Evolutionary conservation across 2,113 vertebrate species (phyloP).

Genomic region (Oryzias javanicus): DNA sequence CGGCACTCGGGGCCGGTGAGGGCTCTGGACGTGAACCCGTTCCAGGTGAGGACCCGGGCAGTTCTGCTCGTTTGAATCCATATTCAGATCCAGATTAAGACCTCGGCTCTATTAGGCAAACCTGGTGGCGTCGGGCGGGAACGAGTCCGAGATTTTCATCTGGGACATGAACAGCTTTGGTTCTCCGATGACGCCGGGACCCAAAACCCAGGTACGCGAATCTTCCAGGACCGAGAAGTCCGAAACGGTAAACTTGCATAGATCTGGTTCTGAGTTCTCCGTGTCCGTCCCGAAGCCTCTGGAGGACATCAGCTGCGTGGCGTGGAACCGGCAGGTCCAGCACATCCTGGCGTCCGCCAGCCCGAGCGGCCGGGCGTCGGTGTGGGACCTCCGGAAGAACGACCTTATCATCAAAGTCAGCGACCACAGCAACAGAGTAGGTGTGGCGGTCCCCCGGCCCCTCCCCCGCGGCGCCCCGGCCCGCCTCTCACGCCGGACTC

Average conservation of each 20-base stretch:
- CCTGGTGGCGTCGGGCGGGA: constrained; percentile 92
- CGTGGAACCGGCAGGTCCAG: constrained; percentile 82
- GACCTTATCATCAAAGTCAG: constrained; percentile 99
- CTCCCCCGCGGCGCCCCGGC: neutral
- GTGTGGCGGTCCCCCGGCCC: constrained; percentile 7
- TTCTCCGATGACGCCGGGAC: constrained; percentile 95
- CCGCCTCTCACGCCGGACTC: neutral
- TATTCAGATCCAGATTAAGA: neutral
- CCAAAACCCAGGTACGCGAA: constrained; percentile 88
- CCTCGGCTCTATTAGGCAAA: constrained; percentile 81
- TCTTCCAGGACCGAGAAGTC: no score
- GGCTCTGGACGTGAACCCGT: constrained; percentile 90
- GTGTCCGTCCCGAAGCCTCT: constrained; percentile 74
- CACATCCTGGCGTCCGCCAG: constrained; percentile 85
- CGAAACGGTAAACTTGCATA: no score
- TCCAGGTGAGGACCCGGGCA: constrained; percentile 80
- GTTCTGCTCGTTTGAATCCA: no score
- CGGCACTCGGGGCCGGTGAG: constrained; percentile 92
- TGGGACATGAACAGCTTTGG: constrained; percentile 97
- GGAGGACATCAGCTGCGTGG: constrained; percentile 88
- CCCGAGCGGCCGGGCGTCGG: constrained; percentile 88
- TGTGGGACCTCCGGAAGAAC: constrained; percentile 97
- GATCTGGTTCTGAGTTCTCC: constrained; percentile 5
- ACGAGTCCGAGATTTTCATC: constrained; percentile 98
- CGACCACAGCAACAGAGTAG: constrained; percentile 94